Percentiles rank a stretch among this genome's conserved stretches.
Conservation (phyloP, 2,797 vertebrate species). For the Eulemur mongoz region DNA sequence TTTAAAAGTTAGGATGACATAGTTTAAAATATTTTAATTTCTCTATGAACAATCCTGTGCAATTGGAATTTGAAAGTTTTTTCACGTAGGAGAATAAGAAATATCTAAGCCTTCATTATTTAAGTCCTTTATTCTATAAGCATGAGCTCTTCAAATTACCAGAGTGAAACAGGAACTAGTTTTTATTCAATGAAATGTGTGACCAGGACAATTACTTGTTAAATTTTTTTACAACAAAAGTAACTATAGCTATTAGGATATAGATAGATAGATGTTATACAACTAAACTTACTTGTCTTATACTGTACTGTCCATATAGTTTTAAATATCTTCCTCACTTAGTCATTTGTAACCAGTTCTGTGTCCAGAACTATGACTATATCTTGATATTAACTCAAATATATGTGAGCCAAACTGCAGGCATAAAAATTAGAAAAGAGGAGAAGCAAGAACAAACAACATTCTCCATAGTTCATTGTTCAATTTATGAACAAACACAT, state of each 20-base stretch:
- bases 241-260: neutral
- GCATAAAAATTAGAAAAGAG: neutral
- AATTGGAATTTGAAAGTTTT: neutral
- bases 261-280: neutral
- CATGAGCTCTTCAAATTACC: neutral
- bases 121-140: neutral
- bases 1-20: neutral
- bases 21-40: neutral
- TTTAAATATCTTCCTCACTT: neutral
- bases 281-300: neutral
- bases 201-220: neutral
- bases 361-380: neutral
- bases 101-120: neutral
- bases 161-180: neutral
- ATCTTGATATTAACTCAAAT: neutral
- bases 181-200: neutral
- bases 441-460: neutral
- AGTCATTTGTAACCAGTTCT: neutral
- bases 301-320: neutral
- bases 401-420: neutral
- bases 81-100: neutral
- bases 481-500: neutral
- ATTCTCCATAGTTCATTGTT: neutral
- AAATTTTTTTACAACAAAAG: neutral
- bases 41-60: neutral